Conservation (phyloP, 2,797 vertebrate genomes). For the Manis crassicaudata region DNA sequence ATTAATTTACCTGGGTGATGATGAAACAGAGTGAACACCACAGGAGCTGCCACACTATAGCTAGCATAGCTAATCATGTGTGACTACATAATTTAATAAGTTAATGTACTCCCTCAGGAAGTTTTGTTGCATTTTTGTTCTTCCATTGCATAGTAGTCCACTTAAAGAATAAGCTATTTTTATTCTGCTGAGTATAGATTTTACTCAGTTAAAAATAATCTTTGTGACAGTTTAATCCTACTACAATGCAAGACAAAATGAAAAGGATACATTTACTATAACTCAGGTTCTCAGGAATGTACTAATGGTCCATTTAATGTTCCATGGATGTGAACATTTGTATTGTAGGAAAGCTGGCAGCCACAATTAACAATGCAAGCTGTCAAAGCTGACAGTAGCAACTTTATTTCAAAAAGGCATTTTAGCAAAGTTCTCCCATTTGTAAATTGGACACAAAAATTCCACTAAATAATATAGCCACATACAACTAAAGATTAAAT, state of each 20-base stretch:
- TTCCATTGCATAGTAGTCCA: neutral
- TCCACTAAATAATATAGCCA: slow-evolving; percentile 13
- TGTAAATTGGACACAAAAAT: slow-evolving; percentile 51
- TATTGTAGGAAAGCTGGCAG: slow-evolving; percentile 2
- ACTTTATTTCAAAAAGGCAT: slow-evolving; percentile 53
- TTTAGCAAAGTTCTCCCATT: slow-evolving; percentile 49
- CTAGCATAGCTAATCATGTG: neutral
- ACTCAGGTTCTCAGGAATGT: slow-evolving; percentile 20
- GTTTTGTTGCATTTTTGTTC: neutral
- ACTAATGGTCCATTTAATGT: slow-evolving; percentile 60
- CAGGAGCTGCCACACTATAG: rapidly evolving
- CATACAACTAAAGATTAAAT: neutral
- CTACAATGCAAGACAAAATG: neutral
- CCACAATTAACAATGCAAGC: slow-evolving; percentile 40
- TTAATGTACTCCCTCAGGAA: neutral
- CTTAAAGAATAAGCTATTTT: neutral
- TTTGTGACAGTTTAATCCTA: slow-evolving; percentile 35
- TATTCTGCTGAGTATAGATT: neutral
- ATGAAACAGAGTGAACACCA: neutral
- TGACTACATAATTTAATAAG: neutral
- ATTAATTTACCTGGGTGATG: neutral
- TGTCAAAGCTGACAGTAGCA: slow-evolving; percentile 60
- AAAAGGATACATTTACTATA: slow-evolving; percentile 46
- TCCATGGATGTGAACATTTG: slow-evolving; percentile 40
- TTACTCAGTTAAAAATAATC: slow-evolving; percentile 56